phyloP scores from a whole-genome alignment of 2,113 vertebrate genomes.

The Climacteris rufus region DNA sequence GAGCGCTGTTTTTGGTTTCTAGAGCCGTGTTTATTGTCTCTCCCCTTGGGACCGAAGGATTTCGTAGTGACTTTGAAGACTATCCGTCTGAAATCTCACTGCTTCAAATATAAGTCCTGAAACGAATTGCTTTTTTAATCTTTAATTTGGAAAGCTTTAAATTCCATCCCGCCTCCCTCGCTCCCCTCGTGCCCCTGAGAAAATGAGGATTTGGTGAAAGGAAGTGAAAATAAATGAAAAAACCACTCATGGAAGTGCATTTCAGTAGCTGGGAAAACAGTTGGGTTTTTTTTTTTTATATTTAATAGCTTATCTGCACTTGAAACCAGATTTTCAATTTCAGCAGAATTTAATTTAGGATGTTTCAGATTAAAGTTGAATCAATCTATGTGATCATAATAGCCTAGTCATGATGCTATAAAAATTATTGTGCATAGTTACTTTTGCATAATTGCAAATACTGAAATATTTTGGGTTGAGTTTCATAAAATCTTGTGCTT shows the following conservation, averaged over 20 bases:
- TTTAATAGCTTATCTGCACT: not conserved
- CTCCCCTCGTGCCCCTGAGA: not conserved
- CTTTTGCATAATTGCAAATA: too few species aligned
- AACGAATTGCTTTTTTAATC: not conserved
- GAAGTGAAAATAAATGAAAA: not conserved
- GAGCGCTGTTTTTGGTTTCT: not conserved
- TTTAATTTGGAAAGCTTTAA: not conserved
- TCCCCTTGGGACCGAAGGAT: not conserved
- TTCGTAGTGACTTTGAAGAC: not conserved
- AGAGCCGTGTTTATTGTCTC: not conserved
- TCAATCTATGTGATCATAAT: not conserved
- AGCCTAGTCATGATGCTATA: not conserved
- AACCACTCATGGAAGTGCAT: not conserved
- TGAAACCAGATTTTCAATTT: not conserved
- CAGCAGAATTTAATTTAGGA: not conserved
- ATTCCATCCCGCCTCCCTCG: accelerated
- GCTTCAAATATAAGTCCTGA: not conserved
- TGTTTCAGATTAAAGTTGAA: not conserved
- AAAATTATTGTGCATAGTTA: accelerated
- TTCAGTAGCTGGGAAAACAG: not conserved
- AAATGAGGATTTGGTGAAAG: not conserved
- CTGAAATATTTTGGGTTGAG: not conserved
- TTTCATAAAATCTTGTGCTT: not conserved
- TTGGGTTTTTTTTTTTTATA: not conserved
- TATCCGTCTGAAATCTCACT: not conserved